phyloP scores from a whole-genome alignment of 2,113 vertebrate species.

The Triplophysa siluroides region DNA sequence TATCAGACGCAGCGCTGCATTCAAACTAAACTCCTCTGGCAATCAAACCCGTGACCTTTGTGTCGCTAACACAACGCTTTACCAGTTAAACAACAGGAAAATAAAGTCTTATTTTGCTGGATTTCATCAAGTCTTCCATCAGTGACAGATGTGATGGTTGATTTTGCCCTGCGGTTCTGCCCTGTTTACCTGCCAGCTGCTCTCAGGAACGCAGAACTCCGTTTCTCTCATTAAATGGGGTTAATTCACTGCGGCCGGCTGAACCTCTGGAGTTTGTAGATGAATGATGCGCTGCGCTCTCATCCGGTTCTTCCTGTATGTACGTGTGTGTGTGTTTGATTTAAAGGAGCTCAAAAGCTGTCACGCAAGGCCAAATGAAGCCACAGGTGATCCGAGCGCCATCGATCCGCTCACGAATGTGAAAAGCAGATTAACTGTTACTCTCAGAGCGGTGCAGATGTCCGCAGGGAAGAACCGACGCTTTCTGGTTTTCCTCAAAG shows the following conservation, averaged over 20 bases:
- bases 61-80: too few species aligned
- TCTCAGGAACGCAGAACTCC: not conserved
- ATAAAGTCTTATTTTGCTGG: too few species aligned
- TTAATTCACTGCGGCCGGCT: conserved; percentile 16
- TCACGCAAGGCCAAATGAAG: conserved; percentile 44
- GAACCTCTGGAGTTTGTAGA: not conserved
- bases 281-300: not conserved
- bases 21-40: too few species aligned
- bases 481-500: not conserved
- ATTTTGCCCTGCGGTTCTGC: not conserved
- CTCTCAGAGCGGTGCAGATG: conserved; percentile 9
- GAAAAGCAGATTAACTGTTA: conserved; percentile 41
- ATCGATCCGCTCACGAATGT: conserved; percentile 42
- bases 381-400: conserved; percentile 46
- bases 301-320: not conserved
- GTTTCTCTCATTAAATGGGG: not conserved
- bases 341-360: conserved; percentile 33
- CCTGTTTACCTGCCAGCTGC: not conserved
- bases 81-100: too few species aligned
- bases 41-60: too few species aligned
- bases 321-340: conserved; percentile 16
- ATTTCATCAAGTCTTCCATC: too few species aligned
- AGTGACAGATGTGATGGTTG: not conserved
- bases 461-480: conserved; percentile 3
- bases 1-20: too few species aligned